phyloP scores from a whole-genome alignment of 2,888 invertebrate genomes.

The Pogonocherus hispidulus region DNA sequence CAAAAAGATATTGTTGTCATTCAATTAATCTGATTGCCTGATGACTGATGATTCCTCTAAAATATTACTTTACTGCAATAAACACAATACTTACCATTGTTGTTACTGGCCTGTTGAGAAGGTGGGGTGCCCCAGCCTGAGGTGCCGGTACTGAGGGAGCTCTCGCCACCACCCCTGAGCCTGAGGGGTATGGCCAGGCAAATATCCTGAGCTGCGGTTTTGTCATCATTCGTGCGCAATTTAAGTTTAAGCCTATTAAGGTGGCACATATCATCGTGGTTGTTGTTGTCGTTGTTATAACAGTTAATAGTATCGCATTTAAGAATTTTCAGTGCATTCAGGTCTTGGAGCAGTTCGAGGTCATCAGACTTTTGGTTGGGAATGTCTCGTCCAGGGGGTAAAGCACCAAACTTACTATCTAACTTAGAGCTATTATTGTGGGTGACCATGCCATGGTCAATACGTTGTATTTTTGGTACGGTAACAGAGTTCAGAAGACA shows the following conservation, averaged over 20 bases:
- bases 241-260: constrained; percentile 56
- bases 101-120: constrained; percentile 74
- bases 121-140: constrained; percentile 86
- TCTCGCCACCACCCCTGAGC: constrained; percentile 85
- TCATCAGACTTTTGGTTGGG: constrained; percentile 70
- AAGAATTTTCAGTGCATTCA: constrained; percentile 57
- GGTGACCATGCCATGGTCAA: constrained; percentile 70
- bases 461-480: constrained; percentile 72
- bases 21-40: too few species aligned
- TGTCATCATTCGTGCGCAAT: constrained; percentile 55
- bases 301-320: constrained; percentile 52
- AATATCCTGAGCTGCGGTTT: constrained; percentile 39
- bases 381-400: constrained; percentile 70
- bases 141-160: constrained; percentile 81
- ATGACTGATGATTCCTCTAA: too few species aligned
- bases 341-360: constrained; percentile 64
- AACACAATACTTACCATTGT: constrained; percentile 69
- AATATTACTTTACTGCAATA: too few species aligned
- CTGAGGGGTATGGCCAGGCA: constrained; percentile 70
- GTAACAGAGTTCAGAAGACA: constrained; percentile 77
- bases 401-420: constrained; percentile 71
- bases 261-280: constrained; percentile 71
- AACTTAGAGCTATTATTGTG: constrained; percentile 73
- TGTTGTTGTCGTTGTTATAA: constrained; percentile 58
- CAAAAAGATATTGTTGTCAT: too few species aligned